Conservation (phyloP, 1,140 invertebrate genomes). For the Rhagoletis pomonella region DNA sequence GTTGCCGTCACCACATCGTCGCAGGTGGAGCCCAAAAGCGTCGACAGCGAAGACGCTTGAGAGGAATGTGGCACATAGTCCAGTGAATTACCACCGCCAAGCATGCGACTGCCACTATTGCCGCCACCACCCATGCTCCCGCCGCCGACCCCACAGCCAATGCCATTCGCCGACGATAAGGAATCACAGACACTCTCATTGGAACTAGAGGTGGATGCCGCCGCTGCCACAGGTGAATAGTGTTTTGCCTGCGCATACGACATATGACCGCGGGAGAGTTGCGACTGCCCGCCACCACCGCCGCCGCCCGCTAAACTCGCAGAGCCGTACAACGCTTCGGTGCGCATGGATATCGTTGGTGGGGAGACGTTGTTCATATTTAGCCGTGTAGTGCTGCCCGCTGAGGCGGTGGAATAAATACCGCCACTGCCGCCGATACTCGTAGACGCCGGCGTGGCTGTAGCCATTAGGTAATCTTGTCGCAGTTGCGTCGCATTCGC, state of each 20-base stretch:
- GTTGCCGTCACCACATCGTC: slow-evolving; percentile 70
- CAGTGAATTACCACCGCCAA: slow-evolving; percentile 60
- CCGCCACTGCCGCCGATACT: slow-evolving; percentile 62
- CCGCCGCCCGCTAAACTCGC: background rate
- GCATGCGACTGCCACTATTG: slow-evolving; percentile 59
- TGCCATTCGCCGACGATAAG: slow-evolving; percentile 76
- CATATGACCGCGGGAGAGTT: slow-evolving; percentile 66
- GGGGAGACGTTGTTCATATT: slow-evolving; percentile 69
- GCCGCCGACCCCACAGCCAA: slow-evolving; percentile 54
- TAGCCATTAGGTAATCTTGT: slow-evolving; percentile 68
- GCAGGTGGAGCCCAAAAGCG: slow-evolving; percentile 66
- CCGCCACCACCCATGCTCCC: slow-evolving; percentile 53
- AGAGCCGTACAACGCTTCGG: slow-evolving; percentile 62
- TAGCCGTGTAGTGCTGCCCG: slow-evolving; percentile 55
- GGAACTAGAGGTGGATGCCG: slow-evolving; percentile 80
- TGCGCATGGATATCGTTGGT: slow-evolving; percentile 65
- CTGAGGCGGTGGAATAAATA: slow-evolving; percentile 61
- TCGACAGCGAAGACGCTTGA: slow-evolving; percentile 66
- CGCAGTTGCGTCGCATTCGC: slow-evolving; percentile 66
- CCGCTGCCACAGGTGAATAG: slow-evolving; percentile 64
- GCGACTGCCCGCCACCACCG: slow-evolving; percentile 61
- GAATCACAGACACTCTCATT: slow-evolving; percentile 82
- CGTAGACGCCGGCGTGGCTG: slow-evolving; percentile 67
- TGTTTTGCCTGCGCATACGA: slow-evolving; percentile 67
- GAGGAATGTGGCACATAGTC: slow-evolving; percentile 66